Base-by-base conservation (phyloP, 1,140 invertebrate species). In the Tetramorium parvispinum region DNA sequence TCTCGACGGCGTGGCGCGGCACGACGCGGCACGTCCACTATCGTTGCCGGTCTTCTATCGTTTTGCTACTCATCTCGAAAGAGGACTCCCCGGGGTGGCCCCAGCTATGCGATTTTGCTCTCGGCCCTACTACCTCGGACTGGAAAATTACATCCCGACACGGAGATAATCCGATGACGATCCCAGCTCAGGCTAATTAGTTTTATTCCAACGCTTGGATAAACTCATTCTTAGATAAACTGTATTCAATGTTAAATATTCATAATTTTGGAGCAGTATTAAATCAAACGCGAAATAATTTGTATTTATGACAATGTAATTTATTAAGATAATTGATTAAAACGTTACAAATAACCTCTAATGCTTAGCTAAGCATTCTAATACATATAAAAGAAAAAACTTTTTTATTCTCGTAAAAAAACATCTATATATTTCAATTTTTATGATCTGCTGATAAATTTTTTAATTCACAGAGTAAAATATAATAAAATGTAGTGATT, bases 101-200 rank as follows among this genome's bases (percentile, higher is more conserved):
- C 70, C 59, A 8, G 4, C 13, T 53, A 53, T 21, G 3, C 32
- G 75, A 89, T 18, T 65, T 66, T 82, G 21, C 4, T 40, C 40
- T 55, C 51, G 40, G 63, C 0, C 21, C 13, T 59, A 27, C 59
- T 13, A 13, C 11, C 21, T 21, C 32, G 40, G 3, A 6, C 6
- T 46, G 21, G 46, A 81, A 53, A 81, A 81, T 81, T 68, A 68
- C 32, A 40, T 40, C 61, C 32, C 61, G 11, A 70, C 66, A 43
- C 55, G 73, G 53, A 71, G 21, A 13, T 46, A 78, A 70, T 53
- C 37, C 37, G n/a, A 27, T n/a, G 43, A 59, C 49, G 55, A 76
- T 65, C n/a, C 18, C n/a, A 11, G 18, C 49, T 51, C 46, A 5
- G 21, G 46, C 46, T 77, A 82, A 86, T 82, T 86, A 89, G 49